A percentile compares a stretch with the other conserved stretches of the same genome.
These are phyloP conservation scores for Pterocles burchelli DNA, from an alignment of 2,113 vertebrate genomes.

Conservation along the genomic window DNA sequence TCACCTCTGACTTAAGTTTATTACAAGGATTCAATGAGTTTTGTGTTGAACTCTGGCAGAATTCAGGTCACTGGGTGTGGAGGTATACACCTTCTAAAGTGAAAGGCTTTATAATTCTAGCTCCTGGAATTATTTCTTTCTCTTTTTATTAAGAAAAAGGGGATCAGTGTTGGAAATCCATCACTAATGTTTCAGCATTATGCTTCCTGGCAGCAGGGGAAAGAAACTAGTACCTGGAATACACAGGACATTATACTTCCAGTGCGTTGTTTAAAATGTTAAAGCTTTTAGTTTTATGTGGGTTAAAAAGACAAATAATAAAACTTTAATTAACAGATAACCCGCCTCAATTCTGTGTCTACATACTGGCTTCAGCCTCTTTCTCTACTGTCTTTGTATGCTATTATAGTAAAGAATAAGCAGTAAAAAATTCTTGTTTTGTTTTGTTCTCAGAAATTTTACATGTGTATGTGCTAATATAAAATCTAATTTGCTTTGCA, in stretches of 20 bases:
- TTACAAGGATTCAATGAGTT: neutral
- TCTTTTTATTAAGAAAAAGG: neutral
- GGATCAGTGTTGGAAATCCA: neutral
- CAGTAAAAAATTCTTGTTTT: neutral
- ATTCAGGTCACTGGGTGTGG: neutral
- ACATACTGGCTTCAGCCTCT: neutral
- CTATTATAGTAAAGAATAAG: neutral
- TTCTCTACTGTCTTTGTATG: neutral
- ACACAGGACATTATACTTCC: neutral
- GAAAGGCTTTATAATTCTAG: neutral
- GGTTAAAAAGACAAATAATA: neutral
- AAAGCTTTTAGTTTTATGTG: neutral
- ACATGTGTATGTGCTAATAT: neutral
- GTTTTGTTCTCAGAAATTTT: neutral
- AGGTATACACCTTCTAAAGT: neutral
- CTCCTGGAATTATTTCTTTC: neutral
- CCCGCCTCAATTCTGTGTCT: neutral
- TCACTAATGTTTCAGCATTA: neutral
- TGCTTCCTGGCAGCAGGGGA: neutral
- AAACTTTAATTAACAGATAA: neutral
- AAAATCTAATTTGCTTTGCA: neutral
- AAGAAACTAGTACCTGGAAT: neutral
- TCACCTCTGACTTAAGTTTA: neutral
- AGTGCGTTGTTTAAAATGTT: neutral
- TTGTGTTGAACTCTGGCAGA: neutral